A percentile compares a stretch with the other conserved stretches of the same genome.
Evolutionary conservation across 2,797 vertebrate genomes (phyloP).

Genomic region (Cryptoblepharus egeriae): DNA sequence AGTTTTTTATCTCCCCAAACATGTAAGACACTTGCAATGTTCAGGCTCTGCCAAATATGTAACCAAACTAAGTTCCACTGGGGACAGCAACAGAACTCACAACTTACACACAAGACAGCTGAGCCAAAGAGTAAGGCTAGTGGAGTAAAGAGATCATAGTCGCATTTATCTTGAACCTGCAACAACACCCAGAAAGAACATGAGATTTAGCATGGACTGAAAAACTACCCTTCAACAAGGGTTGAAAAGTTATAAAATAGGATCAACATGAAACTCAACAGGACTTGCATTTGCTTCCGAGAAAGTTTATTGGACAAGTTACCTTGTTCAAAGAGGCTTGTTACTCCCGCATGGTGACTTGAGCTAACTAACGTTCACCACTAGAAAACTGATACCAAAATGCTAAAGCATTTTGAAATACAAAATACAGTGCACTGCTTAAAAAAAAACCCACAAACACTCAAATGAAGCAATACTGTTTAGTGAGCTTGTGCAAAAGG

Average conservation of each 20-base stretch:
- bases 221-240: fast-evolving
- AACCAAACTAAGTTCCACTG: too few species aligned
- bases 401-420: not conserved
- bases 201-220: not conserved
- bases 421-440: not conserved
- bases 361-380: too few species aligned
- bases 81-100: too few species aligned
- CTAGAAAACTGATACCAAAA: not conserved
- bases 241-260: fast-evolving
- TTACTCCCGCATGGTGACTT: not conserved
- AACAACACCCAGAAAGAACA: slow-evolving; percentile 11
- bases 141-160: slow-evolving; percentile 90
- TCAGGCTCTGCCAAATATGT: too few species aligned
- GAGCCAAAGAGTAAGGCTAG: slow-evolving; percentile 93
- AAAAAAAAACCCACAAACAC: not conserved
- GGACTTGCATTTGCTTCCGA: not conserved
- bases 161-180: slow-evolving; percentile 90
- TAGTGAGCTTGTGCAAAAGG: too few species aligned
- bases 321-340: too few species aligned
- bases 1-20: too few species aligned
- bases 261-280: not conserved
- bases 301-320: not conserved
- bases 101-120: slow-evolving; percentile 88
- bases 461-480: too few species aligned
- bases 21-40: too few species aligned